phyloP scores from a whole-genome alignment of 1,140 invertebrate genomes.

The Lithobius niger region DNA sequence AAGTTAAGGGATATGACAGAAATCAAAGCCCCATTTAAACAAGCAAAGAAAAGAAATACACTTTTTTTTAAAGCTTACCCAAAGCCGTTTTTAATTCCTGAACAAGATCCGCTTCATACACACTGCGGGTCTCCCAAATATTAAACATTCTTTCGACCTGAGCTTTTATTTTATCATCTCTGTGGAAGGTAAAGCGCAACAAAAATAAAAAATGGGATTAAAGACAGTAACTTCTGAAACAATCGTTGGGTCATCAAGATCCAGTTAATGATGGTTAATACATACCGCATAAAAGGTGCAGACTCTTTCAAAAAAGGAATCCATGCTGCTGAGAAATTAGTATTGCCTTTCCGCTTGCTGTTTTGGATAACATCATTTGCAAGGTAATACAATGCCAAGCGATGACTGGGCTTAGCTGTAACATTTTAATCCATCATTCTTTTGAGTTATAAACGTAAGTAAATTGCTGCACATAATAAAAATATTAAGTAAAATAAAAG shows the following conservation, averaged over 20 bases:
- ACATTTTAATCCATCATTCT: no score
- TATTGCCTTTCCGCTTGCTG: conserved; percentile 69
- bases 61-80: no score
- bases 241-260: background rate
- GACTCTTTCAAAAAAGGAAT: conserved; percentile 78
- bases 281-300: conserved; percentile 69
- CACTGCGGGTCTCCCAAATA: conserved; percentile 80
- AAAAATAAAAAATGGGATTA: background rate
- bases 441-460: no score
- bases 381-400: conserved; percentile 79
- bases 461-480: no score
- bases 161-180: conserved; percentile 73
- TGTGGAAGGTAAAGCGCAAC: conserved; percentile 32
- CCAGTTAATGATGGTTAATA: no score
- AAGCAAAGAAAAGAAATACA: no score
- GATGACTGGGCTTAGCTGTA: conserved; percentile 65
- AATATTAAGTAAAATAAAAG: no score
- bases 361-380: conserved; percentile 95
- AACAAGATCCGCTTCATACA: conserved; percentile 76
- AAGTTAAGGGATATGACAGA: no score
- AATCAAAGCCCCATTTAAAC: no score
- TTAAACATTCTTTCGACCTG: conserved; percentile 78
- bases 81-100: conserved; percentile 44
- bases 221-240: background rate
- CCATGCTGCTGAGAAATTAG: conserved; percentile 80